Evolutionary conservation across 2,797 vertebrate species (phyloP).

Genomic region (Emydoidea blandingii): DNA sequence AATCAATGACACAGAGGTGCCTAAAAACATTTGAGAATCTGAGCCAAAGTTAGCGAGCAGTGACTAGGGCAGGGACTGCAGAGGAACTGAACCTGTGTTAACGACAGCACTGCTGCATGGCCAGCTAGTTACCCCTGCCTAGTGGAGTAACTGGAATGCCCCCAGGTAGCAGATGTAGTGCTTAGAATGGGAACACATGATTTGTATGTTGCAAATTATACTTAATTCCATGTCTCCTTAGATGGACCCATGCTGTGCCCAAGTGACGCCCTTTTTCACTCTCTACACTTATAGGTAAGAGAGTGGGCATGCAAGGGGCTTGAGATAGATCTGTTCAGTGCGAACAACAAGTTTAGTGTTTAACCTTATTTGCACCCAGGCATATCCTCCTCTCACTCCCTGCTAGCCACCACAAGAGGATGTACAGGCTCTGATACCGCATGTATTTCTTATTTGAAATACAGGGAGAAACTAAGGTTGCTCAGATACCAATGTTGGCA

Average conservation of each 20-base stretch:
- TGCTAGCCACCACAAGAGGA: not conserved
- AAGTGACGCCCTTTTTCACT: rapidly evolving
- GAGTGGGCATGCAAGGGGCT: rapidly evolving
- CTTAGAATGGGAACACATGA: not conserved
- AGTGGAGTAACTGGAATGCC: not conserved
- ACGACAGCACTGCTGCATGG: not conserved
- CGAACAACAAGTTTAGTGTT: not conserved
- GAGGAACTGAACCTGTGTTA: not conserved
- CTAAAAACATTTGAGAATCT: too few species aligned
- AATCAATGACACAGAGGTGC: too few species aligned
- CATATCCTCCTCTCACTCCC: not conserved
- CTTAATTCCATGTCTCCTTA: rapidly evolving
- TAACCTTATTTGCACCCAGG: not conserved
- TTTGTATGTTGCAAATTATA: not conserved
- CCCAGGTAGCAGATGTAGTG: not conserved
- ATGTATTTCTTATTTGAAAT: not conserved
- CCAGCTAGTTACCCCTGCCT: not conserved
- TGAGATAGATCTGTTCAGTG: not conserved
- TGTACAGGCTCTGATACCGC: not conserved
- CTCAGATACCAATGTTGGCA: rapidly evolving
- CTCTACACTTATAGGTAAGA: rapidly evolving
- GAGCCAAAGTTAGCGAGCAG: not conserved
- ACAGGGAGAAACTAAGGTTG: not conserved
- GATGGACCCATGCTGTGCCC: not conserved
- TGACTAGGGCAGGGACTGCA: not conserved